Base-by-base conservation (phyloP, 2,888 invertebrate genomes). In the Tanypteryx hageni region DNA sequence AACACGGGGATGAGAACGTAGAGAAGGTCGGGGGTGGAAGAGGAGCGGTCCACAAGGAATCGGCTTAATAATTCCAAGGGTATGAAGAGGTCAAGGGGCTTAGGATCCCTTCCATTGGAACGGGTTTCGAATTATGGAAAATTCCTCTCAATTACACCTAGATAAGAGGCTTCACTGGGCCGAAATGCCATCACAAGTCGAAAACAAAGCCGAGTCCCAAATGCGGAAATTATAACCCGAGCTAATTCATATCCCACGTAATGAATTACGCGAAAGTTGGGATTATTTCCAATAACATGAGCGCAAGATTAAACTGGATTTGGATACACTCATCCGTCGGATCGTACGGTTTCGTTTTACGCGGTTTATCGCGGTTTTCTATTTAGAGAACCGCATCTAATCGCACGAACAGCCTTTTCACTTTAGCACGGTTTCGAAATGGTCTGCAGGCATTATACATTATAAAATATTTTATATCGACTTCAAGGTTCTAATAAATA, bases 81-180 rank as follows among this genome's bases (percentile, higher is more conserved):
- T 27, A 76, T 27, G 76, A 76, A 76, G 76, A 27, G 76, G 76
- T 76, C 76, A 76, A 27, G 27, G 76, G 76, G 76, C 76, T 76
- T 76, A 76, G 76, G 27, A 76, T 76, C 76, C 76, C 68, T 68
- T 68, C 68, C 76, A 76, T 76, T 22, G 76, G 9, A 76, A 27
- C 18, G 76, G 27, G 22, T 27, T 27, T 27, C 76, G 76, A 76
- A 27, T 76, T 76, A 27, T 76, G 76, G 64, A 44, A 89, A 89
- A 68, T 89, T 89, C 56, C 89, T 44, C 64, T 89, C 64, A 89
- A 89, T 64, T 64, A 89, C 89, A 89, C 64, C 13, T 13, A 61
- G 27, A 27, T 44, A 61, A n/a, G 68, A 76, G 56, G 64, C 44
- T 89, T 89, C 56, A 13, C 31, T 11, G 56, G 89, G 22, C 7